Percentiles rank a stretch among this genome's conserved stretches.
Evolutionary conservation across 2,113 vertebrate genomes (phyloP).

Genomic region (Phrynosoma platyrhinos): DNA sequence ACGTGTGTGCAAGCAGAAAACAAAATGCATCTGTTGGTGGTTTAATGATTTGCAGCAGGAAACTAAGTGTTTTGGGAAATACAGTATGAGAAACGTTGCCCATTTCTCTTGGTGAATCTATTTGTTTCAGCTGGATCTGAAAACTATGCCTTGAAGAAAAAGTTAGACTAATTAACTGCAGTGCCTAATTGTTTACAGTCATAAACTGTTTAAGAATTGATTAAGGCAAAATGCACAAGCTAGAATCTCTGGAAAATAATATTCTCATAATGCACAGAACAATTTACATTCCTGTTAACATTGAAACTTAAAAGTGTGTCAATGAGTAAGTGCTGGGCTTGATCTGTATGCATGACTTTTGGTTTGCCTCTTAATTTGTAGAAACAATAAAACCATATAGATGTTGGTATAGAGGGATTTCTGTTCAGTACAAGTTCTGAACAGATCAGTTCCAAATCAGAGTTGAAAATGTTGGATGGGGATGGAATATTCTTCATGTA

Average conservation of each 20-base stretch:
- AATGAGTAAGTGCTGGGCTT: background rate
- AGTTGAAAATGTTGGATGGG: background rate
- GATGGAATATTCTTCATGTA: background rate
- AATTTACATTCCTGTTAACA: slow-evolving; percentile 23
- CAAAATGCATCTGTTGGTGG: slow-evolving; percentile 67
- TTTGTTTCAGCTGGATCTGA: slow-evolving; percentile 65
- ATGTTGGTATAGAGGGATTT: slow-evolving; percentile 18
- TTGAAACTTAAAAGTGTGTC: slow-evolving; percentile 38
- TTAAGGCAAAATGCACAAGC: slow-evolving; percentile 53
- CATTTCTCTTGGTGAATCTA: slow-evolving; percentile 70
- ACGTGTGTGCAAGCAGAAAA: slow-evolving; percentile 62
- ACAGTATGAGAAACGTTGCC: slow-evolving; percentile 64
- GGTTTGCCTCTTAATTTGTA: slow-evolving; percentile 29
- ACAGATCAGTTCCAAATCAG: slow-evolving; percentile 32
- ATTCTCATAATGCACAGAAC: slow-evolving; percentile 2
- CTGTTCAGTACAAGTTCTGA: background rate
- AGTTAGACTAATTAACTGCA: slow-evolving; percentile 64
- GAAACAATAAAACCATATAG: slow-evolving; percentile 12
- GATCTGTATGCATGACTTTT: slow-evolving; percentile 20
- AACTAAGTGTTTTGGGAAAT: slow-evolving; percentile 71
- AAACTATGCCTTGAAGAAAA: slow-evolving; percentile 64
- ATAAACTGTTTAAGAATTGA: slow-evolving; percentile 47
- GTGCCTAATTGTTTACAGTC: slow-evolving; percentile 65
- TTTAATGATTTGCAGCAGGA: slow-evolving; percentile 71
- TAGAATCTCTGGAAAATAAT: slow-evolving; percentile 42